Evolutionary conservation across 2,888 invertebrate species (phyloP).

Genomic region (Entomobrya proxima): DNA sequence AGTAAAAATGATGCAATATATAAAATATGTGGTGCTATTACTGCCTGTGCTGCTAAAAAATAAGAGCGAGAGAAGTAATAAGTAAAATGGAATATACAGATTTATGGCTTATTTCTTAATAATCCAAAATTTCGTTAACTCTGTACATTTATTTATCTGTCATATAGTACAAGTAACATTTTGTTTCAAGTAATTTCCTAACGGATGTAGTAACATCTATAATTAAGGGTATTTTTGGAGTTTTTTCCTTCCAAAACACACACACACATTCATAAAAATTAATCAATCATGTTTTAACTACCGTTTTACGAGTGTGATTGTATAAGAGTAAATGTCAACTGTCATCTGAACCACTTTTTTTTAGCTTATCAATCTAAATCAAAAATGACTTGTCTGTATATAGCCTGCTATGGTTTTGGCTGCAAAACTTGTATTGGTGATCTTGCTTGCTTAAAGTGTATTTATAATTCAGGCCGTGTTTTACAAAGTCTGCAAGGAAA

Average conservation of each 20-base stretch:
- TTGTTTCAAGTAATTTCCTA: background rate
- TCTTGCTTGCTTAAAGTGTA: too few relatives aligned
- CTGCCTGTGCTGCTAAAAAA: background rate
- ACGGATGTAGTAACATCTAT: background rate
- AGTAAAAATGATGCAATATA: conserved; percentile 8
- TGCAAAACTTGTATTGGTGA: too few relatives aligned
- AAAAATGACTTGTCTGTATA: background rate
- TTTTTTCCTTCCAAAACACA: background rate
- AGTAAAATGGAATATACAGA: conserved; percentile 6
- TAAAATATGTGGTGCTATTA: background rate
- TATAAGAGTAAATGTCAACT: background rate
- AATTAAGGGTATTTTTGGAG: background rate
- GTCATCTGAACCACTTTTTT: background rate
- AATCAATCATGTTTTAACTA: background rate
- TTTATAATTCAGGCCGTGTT: too few relatives aligned
- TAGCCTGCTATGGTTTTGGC: background rate
- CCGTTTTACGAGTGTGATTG: background rate
- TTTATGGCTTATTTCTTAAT: background rate
- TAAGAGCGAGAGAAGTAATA: background rate
- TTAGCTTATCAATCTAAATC: conserved; percentile 4
- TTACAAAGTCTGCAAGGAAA: too few relatives aligned
- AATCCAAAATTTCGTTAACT: background rate
- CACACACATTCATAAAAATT: background rate
- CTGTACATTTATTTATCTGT: background rate
- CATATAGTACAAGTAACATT: too few relatives aligned